A percentile compares a stretch with the other conserved stretches of the same genome.
Evolutionary conservation across 2,113 vertebrate genomes (phyloP).

Genomic region (Elgaria multicarinata): DNA sequence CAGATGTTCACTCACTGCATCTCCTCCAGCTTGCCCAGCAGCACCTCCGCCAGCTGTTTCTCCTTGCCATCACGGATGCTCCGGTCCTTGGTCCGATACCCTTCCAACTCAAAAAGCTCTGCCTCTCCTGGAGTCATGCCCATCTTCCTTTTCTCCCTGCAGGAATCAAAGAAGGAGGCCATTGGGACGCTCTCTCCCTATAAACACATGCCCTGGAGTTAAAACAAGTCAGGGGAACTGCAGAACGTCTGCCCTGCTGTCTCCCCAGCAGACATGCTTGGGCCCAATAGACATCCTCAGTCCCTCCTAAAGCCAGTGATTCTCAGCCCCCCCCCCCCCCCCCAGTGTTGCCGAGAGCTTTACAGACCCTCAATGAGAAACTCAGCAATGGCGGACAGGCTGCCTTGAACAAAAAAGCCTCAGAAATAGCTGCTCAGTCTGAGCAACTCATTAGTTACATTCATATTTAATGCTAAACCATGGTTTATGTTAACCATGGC

Average conservation of each 20-base stretch:
- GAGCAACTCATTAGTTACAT: too few relatives aligned
- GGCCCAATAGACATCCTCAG: neutral
- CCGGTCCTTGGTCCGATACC: constrained; percentile 81
- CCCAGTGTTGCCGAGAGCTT: too few relatives aligned
- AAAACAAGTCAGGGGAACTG: neutral
- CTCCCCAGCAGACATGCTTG: neutral
- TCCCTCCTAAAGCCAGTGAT: neutral
- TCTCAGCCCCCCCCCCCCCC: too few relatives aligned
- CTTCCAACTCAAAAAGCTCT: constrained; percentile 85
- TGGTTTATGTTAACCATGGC: too few relatives aligned
- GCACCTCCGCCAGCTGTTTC: constrained; percentile 84
- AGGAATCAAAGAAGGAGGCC: neutral
- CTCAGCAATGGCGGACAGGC: neutral
- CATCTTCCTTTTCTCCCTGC: constrained; percentile 90
- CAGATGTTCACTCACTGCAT: constrained; percentile 83
- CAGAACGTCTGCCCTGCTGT: neutral
- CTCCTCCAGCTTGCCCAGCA: constrained; percentile 84
- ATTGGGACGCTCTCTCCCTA: neutral
- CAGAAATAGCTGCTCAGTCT: too few relatives aligned
- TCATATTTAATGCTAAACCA: too few relatives aligned
- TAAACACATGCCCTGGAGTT: neutral
- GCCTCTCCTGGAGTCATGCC: constrained; percentile 88
- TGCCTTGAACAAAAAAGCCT: neutral
- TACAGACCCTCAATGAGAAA: neutral
- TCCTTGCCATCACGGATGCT: constrained; percentile 85